These are phyloP conservation scores for Sebastes schlegelii DNA, from an alignment of 2,113 vertebrate species.

Conservation along the genomic window DNA sequence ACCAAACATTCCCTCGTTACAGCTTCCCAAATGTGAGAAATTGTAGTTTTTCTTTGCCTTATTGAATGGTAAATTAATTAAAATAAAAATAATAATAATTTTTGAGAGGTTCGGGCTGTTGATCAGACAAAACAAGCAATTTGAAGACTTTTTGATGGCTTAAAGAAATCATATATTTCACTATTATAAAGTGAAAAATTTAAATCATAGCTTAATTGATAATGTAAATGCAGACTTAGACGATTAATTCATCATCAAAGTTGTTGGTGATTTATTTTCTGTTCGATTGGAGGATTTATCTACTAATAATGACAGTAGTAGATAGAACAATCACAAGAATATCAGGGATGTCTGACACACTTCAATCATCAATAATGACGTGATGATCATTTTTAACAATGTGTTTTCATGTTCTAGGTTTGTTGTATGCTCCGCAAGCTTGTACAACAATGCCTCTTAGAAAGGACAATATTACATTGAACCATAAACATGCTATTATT, in stretches of 20 bases:
- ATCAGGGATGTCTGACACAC: not conserved
- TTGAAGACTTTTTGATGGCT: not conserved
- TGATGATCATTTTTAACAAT: too few species aligned
- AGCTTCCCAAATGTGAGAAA: not conserved
- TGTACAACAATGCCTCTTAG: too few species aligned
- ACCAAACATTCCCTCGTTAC: not conserved
- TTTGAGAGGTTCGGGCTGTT: not conserved
- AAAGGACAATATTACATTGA: too few species aligned
- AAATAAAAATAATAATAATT: not conserved
- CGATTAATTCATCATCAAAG: too few species aligned
- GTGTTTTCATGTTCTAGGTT: too few species aligned
- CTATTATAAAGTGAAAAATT: not conserved
- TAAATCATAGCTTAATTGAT: not conserved
- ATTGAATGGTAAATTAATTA: not conserved
- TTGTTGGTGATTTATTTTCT: not conserved
- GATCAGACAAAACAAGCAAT: not conserved
- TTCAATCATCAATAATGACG: too few species aligned
- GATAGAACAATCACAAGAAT: not conserved
- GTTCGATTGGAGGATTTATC: too few species aligned
- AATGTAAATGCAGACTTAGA: too few species aligned
- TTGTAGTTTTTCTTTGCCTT: too few species aligned
- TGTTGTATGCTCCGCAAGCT: too few species aligned
- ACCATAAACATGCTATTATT: constrained; percentile 4
- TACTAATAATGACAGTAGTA: not conserved
- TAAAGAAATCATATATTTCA: not conserved